Evolutionary conservation across 1,140 invertebrate genomes (phyloP), one percentile per base, ranked within the genome.

Genomic region (Melipona quadrifasciata): DNA sequence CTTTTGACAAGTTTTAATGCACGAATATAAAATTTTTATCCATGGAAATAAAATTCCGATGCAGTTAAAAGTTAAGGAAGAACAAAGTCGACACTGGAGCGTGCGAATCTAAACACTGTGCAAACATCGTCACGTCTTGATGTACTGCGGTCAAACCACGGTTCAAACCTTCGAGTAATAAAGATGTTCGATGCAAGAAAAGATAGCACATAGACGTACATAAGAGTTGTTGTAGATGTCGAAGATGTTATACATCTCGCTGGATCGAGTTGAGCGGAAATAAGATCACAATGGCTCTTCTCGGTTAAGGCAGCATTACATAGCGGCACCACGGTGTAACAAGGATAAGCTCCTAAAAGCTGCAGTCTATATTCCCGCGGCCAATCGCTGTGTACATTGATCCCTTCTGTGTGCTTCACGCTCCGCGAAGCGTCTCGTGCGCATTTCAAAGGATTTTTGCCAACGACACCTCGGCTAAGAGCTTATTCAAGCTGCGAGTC

Each of bases 271-370:
- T 16, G 16, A 64, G 65, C 68, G 72, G 57, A 87, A 85, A 77
- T 87, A 85, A 85, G 87, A 87, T 85, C 31, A 77, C 79, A 89
- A 89, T 82, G 64, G 61, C 27, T 68, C 27, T 89, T 55, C 72
- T 76, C 65, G 79, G 64, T 81, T 83, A 47, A 81, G n/a, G 70
- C 84, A 81, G 67, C 79, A 83, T 89, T 86, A 88, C 80, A 79
- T 64, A 84, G 89, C 83, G 72, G 73, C 88, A 82, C 19, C 74
- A 70, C 65, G 39, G 74, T 85, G 83, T 87, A 78, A 90, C 65
- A 67, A 84, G 87, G 86, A 90, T 88, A 89, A 90, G 82, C 84
- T 86, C 21, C 80, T 75, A 88, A 85, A 88, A 89, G 86, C 79
- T 71, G 39, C 67, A 58, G 71, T 89, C 90, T 86, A 82, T 86